Evolutionary conservation across 2,113 vertebrate species (phyloP).

Genomic region (Protomyctophum bolini): DNA sequence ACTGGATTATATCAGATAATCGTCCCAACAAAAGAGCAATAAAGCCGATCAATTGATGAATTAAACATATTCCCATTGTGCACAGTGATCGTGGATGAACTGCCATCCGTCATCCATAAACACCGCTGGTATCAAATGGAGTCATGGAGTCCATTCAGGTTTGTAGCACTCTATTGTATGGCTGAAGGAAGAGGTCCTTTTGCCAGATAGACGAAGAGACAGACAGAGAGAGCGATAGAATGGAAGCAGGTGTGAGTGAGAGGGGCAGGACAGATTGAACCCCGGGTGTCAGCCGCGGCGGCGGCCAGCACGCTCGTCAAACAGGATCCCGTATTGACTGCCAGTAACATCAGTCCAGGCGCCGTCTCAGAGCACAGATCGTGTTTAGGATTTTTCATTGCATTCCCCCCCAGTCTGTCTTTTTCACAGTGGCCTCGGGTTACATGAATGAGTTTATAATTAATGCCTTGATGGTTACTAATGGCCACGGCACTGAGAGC

Average conservation of each 20-base stretch:
- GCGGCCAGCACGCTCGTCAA: slow-evolving; percentile 43
- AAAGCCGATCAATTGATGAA: slow-evolving; percentile 18
- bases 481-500: slow-evolving; percentile 58
- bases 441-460: slow-evolving; percentile 76
- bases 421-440: slow-evolving; percentile 67
- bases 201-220: slow-evolving; percentile 36
- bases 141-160: slow-evolving; percentile 1
- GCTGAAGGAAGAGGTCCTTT: slow-evolving; percentile 34
- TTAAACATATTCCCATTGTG: slow-evolving; percentile 29
- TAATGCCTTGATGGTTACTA: slow-evolving; percentile 71
- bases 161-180: slow-evolving; percentile 21
- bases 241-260: slow-evolving; percentile 71
- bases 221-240: slow-evolving; percentile 52
- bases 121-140: slow-evolving; percentile 23
- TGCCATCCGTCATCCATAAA: slow-evolving; percentile 16
- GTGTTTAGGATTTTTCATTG: slow-evolving; percentile 77
- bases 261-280: slow-evolving; percentile 69
- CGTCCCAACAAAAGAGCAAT: slow-evolving; percentile 24
- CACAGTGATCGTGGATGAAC: slow-evolving; percentile 18
- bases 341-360: slow-evolving; percentile 74
- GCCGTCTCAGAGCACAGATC: slow-evolving; percentile 69
- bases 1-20: slow-evolving; percentile 16
- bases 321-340: slow-evolving; percentile 63
- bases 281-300: slow-evolving; percentile 58
- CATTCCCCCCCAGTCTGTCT: slow-evolving; percentile 50